Evolutionary conservation across 2,797 vertebrate species (phyloP), one percentile per base, ranked within the genome.

Genomic region (Melanotaenia pygmaea): DNA sequence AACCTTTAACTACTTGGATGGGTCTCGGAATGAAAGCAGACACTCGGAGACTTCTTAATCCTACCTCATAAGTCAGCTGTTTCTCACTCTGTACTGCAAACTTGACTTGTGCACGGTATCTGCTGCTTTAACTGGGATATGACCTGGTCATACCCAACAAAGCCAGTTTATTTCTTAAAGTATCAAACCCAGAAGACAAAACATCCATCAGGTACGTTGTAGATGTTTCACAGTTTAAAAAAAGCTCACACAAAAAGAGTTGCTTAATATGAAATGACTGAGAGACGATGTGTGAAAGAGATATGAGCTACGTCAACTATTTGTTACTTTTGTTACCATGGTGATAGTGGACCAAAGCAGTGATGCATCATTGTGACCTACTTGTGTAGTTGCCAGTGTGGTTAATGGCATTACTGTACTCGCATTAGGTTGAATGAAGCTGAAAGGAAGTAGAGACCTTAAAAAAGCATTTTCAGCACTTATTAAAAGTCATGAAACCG

Each of bases 241-340:
- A 6, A 40, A 56, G 54, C 34, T 37, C 24, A 1, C n/a, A 38
- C 0, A 14, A 30, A 40, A 7, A 26, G 14, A 0, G 2, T 13
- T 70, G 12, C 32, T 47, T 70, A 60, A 65, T 45, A 32, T 59
- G 5, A 77, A 64, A 32, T 50, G 67, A 63, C 30, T 56, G 20
- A 35, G 43, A 63, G 65, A 40, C 16, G 62, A 54, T 24, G 40
- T 62, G 62, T n/a, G 47, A 77, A 64, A 45, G 16, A 26, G 54
- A 72, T 64, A 68, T 60, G 67, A 53, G 63, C 57, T 14, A 4
- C 38, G 26, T 67, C 66, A 73, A 51, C 79, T 86, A 76, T 87
- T 84, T 90, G 83, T 89, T 86, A 77, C 67, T 72, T 73, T 59
- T 70, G 77, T 84, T 85, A 74, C 80, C 67, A 64, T 79, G 59